These are phyloP conservation scores for Griposia aprilina DNA, from an alignment of 2,888 invertebrate genomes.

Conservation along the genomic window DNA sequence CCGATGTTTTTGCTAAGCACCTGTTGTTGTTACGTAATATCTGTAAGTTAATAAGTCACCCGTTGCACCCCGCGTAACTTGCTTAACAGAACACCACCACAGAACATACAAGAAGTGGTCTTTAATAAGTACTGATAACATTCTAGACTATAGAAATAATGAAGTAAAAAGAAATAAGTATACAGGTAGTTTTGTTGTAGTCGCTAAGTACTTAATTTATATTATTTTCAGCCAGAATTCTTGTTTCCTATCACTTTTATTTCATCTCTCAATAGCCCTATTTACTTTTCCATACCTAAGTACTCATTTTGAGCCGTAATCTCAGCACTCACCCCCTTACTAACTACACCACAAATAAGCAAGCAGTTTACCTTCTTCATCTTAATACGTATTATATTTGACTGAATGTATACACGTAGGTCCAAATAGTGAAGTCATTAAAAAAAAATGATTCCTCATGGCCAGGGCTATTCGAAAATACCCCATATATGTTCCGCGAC, in stretches of 20 bases:
- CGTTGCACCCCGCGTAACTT: slow-evolving; percentile 63
- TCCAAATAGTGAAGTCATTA: too few species aligned
- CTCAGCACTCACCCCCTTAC: not conserved
- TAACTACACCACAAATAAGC: not conserved
- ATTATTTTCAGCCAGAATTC: not conserved
- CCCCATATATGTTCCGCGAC: too few species aligned
- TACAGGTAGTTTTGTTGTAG: not conserved
- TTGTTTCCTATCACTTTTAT: not conserved
- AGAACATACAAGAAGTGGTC: slow-evolving; percentile 41
- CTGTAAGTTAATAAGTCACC: slow-evolving; percentile 75
- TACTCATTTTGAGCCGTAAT: not conserved
- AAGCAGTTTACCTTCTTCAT: not conserved
- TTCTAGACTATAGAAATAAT: not conserved
- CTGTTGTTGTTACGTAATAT: slow-evolving; percentile 78
- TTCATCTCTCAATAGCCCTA: not conserved
- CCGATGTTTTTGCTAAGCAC: slow-evolving; percentile 71
- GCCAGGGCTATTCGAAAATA: too few species aligned
- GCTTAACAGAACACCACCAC: slow-evolving; percentile 34
- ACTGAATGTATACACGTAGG: too few species aligned
- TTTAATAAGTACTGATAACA: not conserved
- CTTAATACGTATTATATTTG: too few species aligned
- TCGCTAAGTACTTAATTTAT: not conserved
- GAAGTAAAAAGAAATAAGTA: not conserved
- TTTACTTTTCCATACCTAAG: not conserved
- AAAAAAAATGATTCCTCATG: too few species aligned